Conservation (phyloP, 2,888 invertebrate genomes). For the Sialis fuliginosa region DNA sequence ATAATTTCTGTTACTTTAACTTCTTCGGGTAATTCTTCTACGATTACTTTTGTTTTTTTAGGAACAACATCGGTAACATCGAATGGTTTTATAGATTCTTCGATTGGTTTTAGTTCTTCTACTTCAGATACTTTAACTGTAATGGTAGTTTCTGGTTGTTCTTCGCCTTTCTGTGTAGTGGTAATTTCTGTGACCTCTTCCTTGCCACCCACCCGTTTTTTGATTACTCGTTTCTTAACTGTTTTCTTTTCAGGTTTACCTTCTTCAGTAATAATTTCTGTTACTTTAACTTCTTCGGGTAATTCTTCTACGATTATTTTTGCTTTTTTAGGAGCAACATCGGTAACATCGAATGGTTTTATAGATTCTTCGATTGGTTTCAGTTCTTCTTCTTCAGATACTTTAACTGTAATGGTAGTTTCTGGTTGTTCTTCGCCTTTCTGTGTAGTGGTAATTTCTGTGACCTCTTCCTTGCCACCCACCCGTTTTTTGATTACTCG, state of each 20-base stretch:
- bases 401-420: constrained; percentile 14
- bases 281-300: constrained; percentile 16
- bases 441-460: constrained; percentile 17
- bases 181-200: constrained; percentile 26
- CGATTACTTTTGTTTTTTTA: neutral
- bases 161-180: constrained; percentile 26
- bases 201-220: constrained; percentile 16
- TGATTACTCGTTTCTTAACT: constrained; percentile 12
- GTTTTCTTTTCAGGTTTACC: constrained; percentile 17
- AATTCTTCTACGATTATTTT: constrained; percentile 16
- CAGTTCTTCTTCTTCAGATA: constrained; percentile 8
- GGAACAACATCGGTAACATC: constrained; percentile 1
- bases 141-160: constrained; percentile 24
- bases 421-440: constrained; percentile 16
- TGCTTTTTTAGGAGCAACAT: constrained; percentile 6
- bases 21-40: constrained; percentile 16
- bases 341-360: constrained; percentile 4
- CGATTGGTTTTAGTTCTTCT: constrained; percentile 11
- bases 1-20: constrained; percentile 17
- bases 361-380: constrained; percentile 12
- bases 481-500: constrained; percentile 14
- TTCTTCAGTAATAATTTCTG: constrained; percentile 12
- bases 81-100: constrained; percentile 1
- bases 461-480: constrained; percentile 15
- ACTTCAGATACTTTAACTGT: constrained; percentile 16